phyloP scores from a whole-genome alignment of 2,797 vertebrate genomes.

The Sphenopsis melanotis region DNA sequence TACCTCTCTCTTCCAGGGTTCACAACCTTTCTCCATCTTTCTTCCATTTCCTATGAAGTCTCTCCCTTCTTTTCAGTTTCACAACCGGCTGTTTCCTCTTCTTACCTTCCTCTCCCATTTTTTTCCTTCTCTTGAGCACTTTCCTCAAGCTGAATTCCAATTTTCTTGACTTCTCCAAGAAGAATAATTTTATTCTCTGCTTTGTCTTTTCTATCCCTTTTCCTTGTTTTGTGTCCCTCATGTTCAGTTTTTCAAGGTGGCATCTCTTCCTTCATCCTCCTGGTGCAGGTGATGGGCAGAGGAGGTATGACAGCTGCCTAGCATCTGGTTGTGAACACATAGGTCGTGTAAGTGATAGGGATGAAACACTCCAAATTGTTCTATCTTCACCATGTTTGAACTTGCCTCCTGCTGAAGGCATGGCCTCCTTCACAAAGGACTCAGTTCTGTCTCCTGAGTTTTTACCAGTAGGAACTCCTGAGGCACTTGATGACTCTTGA shows the following conservation, averaged over 20 bases:
- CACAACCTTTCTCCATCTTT: neutral
- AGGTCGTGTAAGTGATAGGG: neutral
- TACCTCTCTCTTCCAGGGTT: neutral
- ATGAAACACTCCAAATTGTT: neutral
- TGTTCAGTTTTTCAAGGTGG: neutral
- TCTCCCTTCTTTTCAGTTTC: neutral
- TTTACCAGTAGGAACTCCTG: neutral
- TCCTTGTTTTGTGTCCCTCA: neutral
- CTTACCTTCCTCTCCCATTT: neutral
- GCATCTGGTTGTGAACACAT: fast-evolving
- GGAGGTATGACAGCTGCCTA: neutral
- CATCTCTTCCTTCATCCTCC: neutral
- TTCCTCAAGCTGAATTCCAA: neutral
- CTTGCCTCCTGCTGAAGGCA: neutral
- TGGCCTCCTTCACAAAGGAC: neutral
- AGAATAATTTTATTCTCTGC: neutral
- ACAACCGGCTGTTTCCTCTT: neutral
- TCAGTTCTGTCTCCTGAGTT: neutral
- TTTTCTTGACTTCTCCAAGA: neutral
- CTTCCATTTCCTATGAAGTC: neutral
- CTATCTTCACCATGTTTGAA: neutral
- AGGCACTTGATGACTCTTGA: neutral
- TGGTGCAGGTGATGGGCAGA: neutral
- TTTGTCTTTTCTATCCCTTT: neutral
- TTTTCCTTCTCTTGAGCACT: neutral